Percentiles rank a stretch among this genome's conserved stretches.
Evolutionary conservation across 2,888 invertebrate genomes (phyloP).

Genomic region (Amblyteles armatorius): DNA sequence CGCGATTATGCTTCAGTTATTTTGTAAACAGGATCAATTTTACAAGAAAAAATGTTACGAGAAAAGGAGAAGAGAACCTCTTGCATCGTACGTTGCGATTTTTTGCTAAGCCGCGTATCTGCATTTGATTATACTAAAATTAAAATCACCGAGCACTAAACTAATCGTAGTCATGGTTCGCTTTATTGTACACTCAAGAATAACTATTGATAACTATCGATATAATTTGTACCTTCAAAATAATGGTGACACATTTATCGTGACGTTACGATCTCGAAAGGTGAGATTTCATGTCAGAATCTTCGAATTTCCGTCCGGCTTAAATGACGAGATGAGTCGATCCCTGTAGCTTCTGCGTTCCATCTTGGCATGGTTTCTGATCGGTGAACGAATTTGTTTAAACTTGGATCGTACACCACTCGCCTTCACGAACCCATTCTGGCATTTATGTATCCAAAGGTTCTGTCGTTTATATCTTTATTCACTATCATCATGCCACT

Average conservation of each 20-base stretch:
- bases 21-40: constrained; percentile 4
- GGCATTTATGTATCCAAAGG: background rate
- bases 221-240: constrained; percentile 13
- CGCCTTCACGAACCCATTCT: constrained; percentile 11
- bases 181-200: constrained; percentile 21
- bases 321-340: constrained; percentile 62
- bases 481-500: background rate
- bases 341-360: constrained; percentile 67
- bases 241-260: constrained; percentile 53
- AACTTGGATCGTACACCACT: constrained; percentile 49
- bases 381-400: constrained; percentile 68
- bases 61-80: too few species aligned
- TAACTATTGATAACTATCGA: background rate
- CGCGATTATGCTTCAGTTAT: background rate
- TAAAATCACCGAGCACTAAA: constrained; percentile 21
- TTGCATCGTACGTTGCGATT: constrained; percentile 15
- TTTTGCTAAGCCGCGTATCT: constrained; percentile 27
- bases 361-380: constrained; percentile 60
- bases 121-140: constrained; percentile 33
- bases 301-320: constrained; percentile 66
- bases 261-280: constrained; percentile 59
- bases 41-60: background rate
- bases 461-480: background rate
- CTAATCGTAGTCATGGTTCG: constrained; percentile 15
- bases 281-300: constrained; percentile 65